Conservation (phyloP, 2,797 vertebrate species). For the Leptodactylus fallax region DNA sequence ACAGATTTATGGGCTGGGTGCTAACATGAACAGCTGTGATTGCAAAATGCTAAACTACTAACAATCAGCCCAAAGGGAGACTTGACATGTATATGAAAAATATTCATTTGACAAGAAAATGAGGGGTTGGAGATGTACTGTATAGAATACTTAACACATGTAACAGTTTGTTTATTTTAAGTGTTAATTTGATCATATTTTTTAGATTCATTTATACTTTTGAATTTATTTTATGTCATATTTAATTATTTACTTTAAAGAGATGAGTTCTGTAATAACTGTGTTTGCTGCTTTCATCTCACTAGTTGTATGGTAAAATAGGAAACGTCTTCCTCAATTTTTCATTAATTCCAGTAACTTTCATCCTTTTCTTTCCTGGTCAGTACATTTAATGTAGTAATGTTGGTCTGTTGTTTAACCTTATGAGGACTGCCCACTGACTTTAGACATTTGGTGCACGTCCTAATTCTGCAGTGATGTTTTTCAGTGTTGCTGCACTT, state of each 20-base stretch:
- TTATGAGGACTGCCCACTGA: no score
- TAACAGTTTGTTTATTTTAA: slow-evolving; percentile 9
- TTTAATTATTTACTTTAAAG: neutral
- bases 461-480: no score
- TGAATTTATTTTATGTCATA: neutral
- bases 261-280: neutral
- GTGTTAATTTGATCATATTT: neutral
- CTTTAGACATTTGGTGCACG: no score
- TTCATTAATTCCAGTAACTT: no score
- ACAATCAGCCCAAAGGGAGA: slow-evolving; percentile 52
- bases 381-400: no score
- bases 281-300: neutral
- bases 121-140: neutral
- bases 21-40: slow-evolving; percentile 61
- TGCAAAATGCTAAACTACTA: slow-evolving; percentile 58
- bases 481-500: no score
- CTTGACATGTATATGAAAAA: slow-evolving; percentile 43
- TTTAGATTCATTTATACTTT: neutral
- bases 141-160: slow-evolving; percentile 15
- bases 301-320: neutral
- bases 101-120: slow-evolving; percentile 38
- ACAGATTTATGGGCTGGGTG: slow-evolving; percentile 57
- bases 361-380: no score
- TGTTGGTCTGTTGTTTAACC: no score
- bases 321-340: neutral